A percentile compares a stretch with the other conserved stretches of the same genome.
These are phyloP conservation scores for Thymelicus lineola DNA, from an alignment of 2,888 invertebrate genomes.

Conservation along the genomic window DNA sequence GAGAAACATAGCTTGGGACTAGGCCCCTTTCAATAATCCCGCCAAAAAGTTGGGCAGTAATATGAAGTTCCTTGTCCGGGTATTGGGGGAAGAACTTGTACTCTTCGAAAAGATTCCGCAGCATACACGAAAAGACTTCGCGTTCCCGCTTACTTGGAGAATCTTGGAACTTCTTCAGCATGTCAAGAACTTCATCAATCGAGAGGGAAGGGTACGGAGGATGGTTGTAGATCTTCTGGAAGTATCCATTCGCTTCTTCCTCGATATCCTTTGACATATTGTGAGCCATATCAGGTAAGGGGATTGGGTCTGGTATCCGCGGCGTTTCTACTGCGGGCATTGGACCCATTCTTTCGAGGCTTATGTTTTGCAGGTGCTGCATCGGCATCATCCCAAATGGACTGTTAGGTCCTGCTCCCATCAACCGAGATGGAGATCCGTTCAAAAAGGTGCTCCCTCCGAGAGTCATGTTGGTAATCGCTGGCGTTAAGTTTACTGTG, in stretches of 20 bases:
- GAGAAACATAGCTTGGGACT: slow-evolving; percentile 90
- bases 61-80: slow-evolving; percentile 96
- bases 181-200: slow-evolving; percentile 95
- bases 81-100: slow-evolving; percentile 98
- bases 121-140: slow-evolving; percentile 95
- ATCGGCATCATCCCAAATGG: slow-evolving; percentile 22
- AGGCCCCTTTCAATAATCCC: slow-evolving; percentile 96
- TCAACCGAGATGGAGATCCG: slow-evolving; percentile 17
- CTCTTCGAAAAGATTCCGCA: slow-evolving; percentile 97
- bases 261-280: slow-evolving; percentile 90
- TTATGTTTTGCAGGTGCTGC: slow-evolving; percentile 7
- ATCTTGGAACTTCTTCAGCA: slow-evolving; percentile 95
- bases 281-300: slow-evolving; percentile 25
- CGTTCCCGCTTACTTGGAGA: slow-evolving; percentile 92
- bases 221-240: slow-evolving; percentile 97
- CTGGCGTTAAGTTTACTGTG: slow-evolving; percentile 12
- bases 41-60: slow-evolving; percentile 96
- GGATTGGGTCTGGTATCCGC: slow-evolving; percentile 26
- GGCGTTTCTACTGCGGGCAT: slow-evolving; percentile 12
- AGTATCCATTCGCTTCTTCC: slow-evolving; percentile 97
- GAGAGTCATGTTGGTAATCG: neutral
- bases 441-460: slow-evolving; percentile 15
- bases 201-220: slow-evolving; percentile 93
- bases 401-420: slow-evolving; percentile 22
- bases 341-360: slow-evolving; percentile 11